Evolutionary conservation across 2,888 invertebrate genomes (phyloP).

Genomic region (Coenonympha arcania): DNA sequence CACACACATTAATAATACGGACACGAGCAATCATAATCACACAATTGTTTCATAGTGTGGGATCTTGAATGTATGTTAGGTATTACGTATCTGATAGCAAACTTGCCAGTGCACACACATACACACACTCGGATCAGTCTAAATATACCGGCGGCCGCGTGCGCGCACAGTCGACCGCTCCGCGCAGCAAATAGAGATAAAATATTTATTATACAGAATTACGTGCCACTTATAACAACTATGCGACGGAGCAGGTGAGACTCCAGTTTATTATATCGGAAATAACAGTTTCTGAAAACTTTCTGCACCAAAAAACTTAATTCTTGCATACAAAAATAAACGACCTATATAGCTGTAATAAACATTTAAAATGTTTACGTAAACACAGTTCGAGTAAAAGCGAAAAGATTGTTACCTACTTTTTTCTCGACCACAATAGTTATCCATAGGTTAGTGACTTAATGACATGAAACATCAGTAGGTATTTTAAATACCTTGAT

Average conservation of each 20-base stretch:
- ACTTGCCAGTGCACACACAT: slow-evolving; percentile 12
- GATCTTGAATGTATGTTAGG: too few relatives aligned
- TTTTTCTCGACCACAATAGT: slow-evolving; percentile 28
- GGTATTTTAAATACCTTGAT: slow-evolving; percentile 20
- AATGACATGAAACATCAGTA: slow-evolving; percentile 18
- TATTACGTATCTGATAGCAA: slow-evolving; percentile 22
- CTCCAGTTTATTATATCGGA: slow-evolving; percentile 7
- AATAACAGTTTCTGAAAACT: background rate
- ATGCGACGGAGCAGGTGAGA: slow-evolving; percentile 67
- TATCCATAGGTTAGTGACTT: slow-evolving; percentile 42
- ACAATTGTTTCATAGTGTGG: slow-evolving; percentile 21
- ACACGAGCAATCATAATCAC: slow-evolving; percentile 7
- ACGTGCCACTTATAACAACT: slow-evolving; percentile 49
- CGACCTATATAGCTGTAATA: slow-evolving; percentile 41
- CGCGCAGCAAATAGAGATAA: slow-evolving; percentile 61
- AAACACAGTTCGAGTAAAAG: slow-evolving; percentile 39
- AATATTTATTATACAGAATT: slow-evolving; percentile 53
- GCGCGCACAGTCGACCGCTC: slow-evolving; percentile 52
- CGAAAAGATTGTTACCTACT: slow-evolving; percentile 27
- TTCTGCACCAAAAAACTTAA: slow-evolving; percentile 33
- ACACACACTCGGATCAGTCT: slow-evolving; percentile 51
- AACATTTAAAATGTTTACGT: slow-evolving; percentile 45
- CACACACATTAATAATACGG: background rate
- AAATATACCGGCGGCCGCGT: slow-evolving; percentile 68
- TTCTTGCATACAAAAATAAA: slow-evolving; percentile 24